phyloP scores from a whole-genome alignment of 2,113 vertebrate species.

The Oryzias melastigma region DNA sequence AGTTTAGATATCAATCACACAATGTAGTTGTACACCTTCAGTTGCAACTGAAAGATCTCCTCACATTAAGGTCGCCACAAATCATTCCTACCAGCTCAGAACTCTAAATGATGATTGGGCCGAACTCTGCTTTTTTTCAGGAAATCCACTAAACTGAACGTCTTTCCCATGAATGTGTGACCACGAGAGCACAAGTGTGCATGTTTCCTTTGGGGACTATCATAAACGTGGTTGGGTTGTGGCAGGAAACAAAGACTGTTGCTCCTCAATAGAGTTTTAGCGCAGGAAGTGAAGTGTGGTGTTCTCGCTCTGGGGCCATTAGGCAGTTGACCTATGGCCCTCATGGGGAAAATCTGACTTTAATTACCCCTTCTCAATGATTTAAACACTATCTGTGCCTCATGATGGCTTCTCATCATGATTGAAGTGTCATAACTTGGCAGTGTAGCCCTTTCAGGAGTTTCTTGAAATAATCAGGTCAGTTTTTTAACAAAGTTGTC shows the following conservation, averaged over 20 bases:
- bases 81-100: background rate
- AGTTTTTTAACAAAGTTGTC: background rate
- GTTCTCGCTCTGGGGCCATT: slow-evolving; percentile 30
- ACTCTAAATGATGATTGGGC: too few species aligned
- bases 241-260: slow-evolving; percentile 38
- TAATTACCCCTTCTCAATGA: slow-evolving; percentile 75
- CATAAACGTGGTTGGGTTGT: slow-evolving; percentile 28
- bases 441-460: slow-evolving; percentile 19
- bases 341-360: slow-evolving; percentile 58
- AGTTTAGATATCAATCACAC: too few species aligned
- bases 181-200: background rate
- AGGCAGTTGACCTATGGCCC: slow-evolving; percentile 53
- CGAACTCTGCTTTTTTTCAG: background rate
- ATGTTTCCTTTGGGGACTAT: slow-evolving; percentile 18
- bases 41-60: background rate
- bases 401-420: slow-evolving; percentile 35
- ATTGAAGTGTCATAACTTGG: slow-evolving; percentile 45
- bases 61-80: background rate
- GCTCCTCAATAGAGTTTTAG: slow-evolving; percentile 22
- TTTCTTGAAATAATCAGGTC: background rate
- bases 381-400: slow-evolving; percentile 60
- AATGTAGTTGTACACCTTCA: too few species aligned
- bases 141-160: background rate
- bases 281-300: slow-evolving; percentile 22
- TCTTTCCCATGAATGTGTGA: background rate